phyloP scores from a whole-genome alignment of 1,140 invertebrate genomes.

The Lepeophtheirus salmonis region DNA sequence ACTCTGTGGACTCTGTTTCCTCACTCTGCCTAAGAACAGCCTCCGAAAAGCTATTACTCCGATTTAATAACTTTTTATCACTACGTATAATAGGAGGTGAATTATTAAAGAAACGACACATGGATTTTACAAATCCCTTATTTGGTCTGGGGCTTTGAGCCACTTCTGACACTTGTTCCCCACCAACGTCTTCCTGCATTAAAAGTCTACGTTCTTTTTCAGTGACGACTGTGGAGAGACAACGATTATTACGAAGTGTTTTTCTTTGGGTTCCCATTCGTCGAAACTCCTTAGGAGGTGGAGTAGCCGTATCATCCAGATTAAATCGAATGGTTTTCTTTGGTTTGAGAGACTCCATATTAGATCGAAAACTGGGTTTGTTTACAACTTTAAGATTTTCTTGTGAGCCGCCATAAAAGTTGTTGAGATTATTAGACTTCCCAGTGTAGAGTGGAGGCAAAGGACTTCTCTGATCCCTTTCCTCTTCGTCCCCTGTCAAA shows the following conservation, averaged over 20 bases:
- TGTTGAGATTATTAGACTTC: background rate
- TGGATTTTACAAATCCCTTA: constrained; percentile 4
- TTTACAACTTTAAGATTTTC: background rate
- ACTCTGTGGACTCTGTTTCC: no score
- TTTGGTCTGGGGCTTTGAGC: background rate
- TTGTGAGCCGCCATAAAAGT: background rate
- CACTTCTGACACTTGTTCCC: no score
- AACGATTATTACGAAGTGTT: constrained; percentile 3
- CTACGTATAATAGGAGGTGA: background rate
- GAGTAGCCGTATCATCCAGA: background rate
- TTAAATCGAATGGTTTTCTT: background rate
- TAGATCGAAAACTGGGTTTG: background rate
- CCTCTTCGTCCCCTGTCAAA: no score
- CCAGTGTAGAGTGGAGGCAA: no score
- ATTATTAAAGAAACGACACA: constrained; percentile 10
- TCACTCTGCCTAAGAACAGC: background rate
- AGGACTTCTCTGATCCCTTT: no score
- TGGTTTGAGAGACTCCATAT: background rate
- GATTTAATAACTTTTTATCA: background rate
- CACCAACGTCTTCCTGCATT: no score
- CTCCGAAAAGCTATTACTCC: background rate
- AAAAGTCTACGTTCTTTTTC: constrained; percentile 1
- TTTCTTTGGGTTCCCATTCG: constrained; percentile 3
- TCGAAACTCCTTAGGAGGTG: constrained; percentile 11
- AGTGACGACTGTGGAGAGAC: constrained; percentile 6